Conservation (phyloP, 2,888 invertebrate genomes). For the Sepioteuthis lessoniana region DNA sequence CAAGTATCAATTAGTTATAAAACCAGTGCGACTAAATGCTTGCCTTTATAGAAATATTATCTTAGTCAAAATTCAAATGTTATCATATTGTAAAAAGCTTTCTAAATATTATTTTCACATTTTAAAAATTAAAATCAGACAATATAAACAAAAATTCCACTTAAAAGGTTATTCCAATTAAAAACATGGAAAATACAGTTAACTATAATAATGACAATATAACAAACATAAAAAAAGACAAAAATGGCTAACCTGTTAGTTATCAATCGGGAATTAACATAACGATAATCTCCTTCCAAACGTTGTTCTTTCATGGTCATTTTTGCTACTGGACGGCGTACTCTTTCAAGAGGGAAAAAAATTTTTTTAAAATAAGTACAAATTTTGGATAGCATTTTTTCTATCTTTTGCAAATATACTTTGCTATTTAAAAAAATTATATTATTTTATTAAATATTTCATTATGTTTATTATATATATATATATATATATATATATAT, state of each 20-base stretch:
- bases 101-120: too few relatives aligned
- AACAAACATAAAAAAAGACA: neutral
- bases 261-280: constrained; percentile 95
- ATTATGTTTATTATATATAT: neutral
- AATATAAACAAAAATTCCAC: neutral
- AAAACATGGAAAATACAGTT: neutral
- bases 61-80: too few relatives aligned
- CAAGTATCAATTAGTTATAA: too few relatives aligned
- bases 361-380: neutral
- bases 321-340: constrained; percentile 89
- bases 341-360: constrained; percentile 72
- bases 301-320: constrained; percentile 96
- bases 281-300: constrained; percentile 98
- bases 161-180: neutral
- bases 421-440: neutral
- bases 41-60: too few relatives aligned
- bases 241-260: constrained; percentile 82
- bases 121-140: neutral
- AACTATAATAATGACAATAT: neutral
- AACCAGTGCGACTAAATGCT: too few relatives aligned
- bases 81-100: too few relatives aligned
- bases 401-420: too few relatives aligned
- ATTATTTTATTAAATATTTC: neutral
- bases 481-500: too few relatives aligned
- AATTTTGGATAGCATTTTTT: too few relatives aligned